These are phyloP conservation scores for Endomychus coccineus DNA, from an alignment of 2,888 invertebrate genomes.

Conservation along the genomic window DNA sequence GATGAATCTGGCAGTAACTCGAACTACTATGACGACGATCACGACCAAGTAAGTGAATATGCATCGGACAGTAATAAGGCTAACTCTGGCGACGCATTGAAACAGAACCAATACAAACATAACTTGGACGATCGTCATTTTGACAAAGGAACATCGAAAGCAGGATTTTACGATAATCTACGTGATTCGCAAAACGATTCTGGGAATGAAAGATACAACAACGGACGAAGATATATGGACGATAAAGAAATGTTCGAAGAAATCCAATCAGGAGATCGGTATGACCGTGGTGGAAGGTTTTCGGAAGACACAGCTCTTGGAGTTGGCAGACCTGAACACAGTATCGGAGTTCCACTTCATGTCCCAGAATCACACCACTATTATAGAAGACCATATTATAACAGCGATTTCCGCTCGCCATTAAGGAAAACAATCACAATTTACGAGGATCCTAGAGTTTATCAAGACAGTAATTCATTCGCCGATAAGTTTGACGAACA, in stretches of 20 bases:
- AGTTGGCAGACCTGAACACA: too few relatives aligned
- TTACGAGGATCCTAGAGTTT: too few relatives aligned
- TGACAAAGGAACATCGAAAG: slow-evolving; percentile 30
- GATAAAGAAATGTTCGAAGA: slow-evolving; percentile 8
- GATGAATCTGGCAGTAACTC: slow-evolving; percentile 63
- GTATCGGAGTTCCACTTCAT: too few relatives aligned
- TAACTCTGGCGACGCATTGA: slow-evolving; percentile 30
- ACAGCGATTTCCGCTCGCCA: too few relatives aligned
- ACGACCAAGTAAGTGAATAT: slow-evolving; percentile 42
- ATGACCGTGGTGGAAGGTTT: slow-evolving; percentile 8
- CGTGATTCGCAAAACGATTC: slow-evolving; percentile 33
- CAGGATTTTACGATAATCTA: slow-evolving; percentile 35
- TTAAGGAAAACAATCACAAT: too few relatives aligned
- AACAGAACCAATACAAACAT: slow-evolving; percentile 29
- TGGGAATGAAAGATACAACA: slow-evolving; percentile 27
- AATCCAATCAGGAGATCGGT: slow-evolving; percentile 6
- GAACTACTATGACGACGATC: slow-evolving; percentile 59
- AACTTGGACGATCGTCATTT: slow-evolving; percentile 30
- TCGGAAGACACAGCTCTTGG: too few relatives aligned
- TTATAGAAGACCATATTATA: too few relatives aligned
- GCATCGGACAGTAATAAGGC: slow-evolving; percentile 24
- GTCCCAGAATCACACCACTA: too few relatives aligned
- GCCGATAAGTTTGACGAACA: too few relatives aligned
- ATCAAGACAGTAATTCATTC: too few relatives aligned
- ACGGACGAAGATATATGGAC: slow-evolving; percentile 8